Percentiles rank a stretch among this genome's conserved stretches.
Evolutionary conservation across 2,797 vertebrate genomes (phyloP).

Genomic region (Silurus lanzhouensis): DNA sequence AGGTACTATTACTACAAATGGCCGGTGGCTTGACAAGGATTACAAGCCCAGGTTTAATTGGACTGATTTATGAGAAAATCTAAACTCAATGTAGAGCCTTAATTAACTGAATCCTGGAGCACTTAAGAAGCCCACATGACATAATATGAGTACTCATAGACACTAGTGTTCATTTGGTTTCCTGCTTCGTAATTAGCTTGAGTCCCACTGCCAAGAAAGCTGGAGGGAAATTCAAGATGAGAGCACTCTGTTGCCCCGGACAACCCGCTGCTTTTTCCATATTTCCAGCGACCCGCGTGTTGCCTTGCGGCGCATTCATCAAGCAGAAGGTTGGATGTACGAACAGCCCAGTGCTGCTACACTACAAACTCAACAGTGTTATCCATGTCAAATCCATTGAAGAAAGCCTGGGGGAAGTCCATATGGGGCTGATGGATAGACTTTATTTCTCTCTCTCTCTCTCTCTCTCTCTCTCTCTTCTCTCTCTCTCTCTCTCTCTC

Average conservation of each 20-base stretch:
- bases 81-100: constrained; percentile 24
- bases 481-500: constrained; percentile 62
- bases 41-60: constrained; percentile 49
- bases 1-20: constrained; percentile 8
- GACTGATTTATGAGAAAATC: constrained; percentile 39
- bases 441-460: constrained; percentile 50
- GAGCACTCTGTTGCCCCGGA: constrained; percentile 66
- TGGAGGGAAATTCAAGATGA: constrained; percentile 41
- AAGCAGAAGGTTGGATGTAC: constrained; percentile 24
- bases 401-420: constrained; percentile 74
- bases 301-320: constrained; percentile 50
- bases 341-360: constrained; percentile 43
- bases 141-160: constrained; percentile 35
- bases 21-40: constrained; percentile 34
- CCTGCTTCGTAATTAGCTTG: constrained; percentile 46
- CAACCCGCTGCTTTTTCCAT: constrained; percentile 59
- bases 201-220: constrained; percentile 40
- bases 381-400: constrained; percentile 81
- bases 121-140: constrained; percentile 44
- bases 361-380: constrained; percentile 70
- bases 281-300: constrained; percentile 64
- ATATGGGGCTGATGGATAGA: constrained; percentile 72
- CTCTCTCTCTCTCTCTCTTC: neutral
- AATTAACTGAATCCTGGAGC: constrained; percentile 44
- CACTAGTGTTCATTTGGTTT: constrained; percentile 30